These are phyloP conservation scores for Ichneumoninae sp. DNA, from an alignment of 2,888 invertebrate species.

Conservation along the genomic window DNA sequence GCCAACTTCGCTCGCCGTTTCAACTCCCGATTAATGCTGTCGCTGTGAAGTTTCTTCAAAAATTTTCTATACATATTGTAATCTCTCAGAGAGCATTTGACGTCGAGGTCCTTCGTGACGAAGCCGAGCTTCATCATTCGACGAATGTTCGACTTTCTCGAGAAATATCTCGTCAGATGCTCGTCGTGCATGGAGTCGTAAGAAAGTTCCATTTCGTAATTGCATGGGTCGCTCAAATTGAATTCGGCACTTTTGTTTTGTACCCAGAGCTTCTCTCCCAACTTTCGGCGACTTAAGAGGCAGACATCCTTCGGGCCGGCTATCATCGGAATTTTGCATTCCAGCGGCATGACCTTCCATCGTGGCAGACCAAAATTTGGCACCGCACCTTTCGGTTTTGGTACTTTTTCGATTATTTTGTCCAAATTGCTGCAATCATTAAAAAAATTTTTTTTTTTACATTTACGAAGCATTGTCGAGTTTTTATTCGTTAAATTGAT, in stretches of 20 bases:
- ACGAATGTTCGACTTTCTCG: slow-evolving; percentile 63
- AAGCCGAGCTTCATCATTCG: slow-evolving; percentile 77
- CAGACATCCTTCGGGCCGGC: slow-evolving; percentile 81
- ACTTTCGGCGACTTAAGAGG: slow-evolving; percentile 82
- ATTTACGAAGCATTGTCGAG: neutral
- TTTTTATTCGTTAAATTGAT: neutral
- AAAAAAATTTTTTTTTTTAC: slow-evolving; percentile 5
- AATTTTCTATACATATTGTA: slow-evolving; percentile 84
- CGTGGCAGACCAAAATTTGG: slow-evolving; percentile 82
- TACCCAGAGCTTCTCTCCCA: slow-evolving; percentile 79
- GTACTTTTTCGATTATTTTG: slow-evolving; percentile 74
- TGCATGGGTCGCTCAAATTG: slow-evolving; percentile 79
- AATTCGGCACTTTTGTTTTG: slow-evolving; percentile 72
- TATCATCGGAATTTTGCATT: slow-evolving; percentile 84
- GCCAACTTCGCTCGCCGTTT: slow-evolving; percentile 57
- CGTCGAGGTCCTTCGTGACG: slow-evolving; percentile 81
- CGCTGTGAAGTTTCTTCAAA: slow-evolving; percentile 77
- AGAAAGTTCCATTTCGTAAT: slow-evolving; percentile 73
- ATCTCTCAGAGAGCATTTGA: slow-evolving; percentile 83
- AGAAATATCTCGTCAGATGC: slow-evolving; percentile 76
- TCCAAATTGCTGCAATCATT: slow-evolving; percentile 72
- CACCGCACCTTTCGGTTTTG: slow-evolving; percentile 78
- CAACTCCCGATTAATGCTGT: slow-evolving; percentile 75
- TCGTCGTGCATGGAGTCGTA: slow-evolving; percentile 82
- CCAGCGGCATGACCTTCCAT: slow-evolving; percentile 83